These are phyloP conservation scores for Halictus ligatus DNA, from an alignment of 2,888 invertebrate genomes.

Conservation along the genomic window DNA sequence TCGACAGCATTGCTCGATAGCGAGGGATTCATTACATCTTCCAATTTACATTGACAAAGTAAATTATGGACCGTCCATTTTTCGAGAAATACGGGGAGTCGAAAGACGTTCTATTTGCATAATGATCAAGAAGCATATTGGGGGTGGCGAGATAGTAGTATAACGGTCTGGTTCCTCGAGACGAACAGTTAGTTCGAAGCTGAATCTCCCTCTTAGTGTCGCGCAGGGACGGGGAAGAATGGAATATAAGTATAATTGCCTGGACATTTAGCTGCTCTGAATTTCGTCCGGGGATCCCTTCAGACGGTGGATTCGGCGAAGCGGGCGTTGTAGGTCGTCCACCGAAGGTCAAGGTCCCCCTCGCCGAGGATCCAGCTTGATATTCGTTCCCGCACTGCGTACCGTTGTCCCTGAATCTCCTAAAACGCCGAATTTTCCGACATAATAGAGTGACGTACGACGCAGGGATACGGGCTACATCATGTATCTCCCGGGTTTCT, in stretches of 20 bases:
- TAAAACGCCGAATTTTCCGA: slow-evolving; percentile 39
- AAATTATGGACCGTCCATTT: neutral
- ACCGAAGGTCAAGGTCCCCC: slow-evolving; percentile 82
- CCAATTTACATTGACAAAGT: neutral
- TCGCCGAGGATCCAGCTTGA: slow-evolving; percentile 35
- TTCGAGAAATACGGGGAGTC: neutral
- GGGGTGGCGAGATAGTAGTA: neutral
- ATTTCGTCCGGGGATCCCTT: slow-evolving; percentile 64
- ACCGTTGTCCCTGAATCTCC: slow-evolving; percentile 13
- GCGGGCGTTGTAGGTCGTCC: slow-evolving; percentile 81
- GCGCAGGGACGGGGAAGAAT: slow-evolving; percentile 57
- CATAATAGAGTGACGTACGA: slow-evolving; percentile 39
- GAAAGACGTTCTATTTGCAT: neutral
- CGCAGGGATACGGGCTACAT: slow-evolving; percentile 31
- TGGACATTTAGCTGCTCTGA: slow-evolving; percentile 71
- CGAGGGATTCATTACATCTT: neutral
- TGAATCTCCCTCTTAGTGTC: slow-evolving; percentile 27
- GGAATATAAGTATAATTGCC: slow-evolving; percentile 61
- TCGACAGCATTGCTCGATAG: neutral
- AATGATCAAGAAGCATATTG: neutral
- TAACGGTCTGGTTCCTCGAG: slow-evolving; percentile 12
- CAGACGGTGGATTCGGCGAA: slow-evolving; percentile 56
- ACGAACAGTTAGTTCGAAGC: slow-evolving; percentile 42
- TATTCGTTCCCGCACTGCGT: slow-evolving; percentile 23
- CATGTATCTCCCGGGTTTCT: neutral